Evolutionary conservation across 2,797 vertebrate genomes (phyloP).

Genomic region (Mastacembelus armatus): DNA sequence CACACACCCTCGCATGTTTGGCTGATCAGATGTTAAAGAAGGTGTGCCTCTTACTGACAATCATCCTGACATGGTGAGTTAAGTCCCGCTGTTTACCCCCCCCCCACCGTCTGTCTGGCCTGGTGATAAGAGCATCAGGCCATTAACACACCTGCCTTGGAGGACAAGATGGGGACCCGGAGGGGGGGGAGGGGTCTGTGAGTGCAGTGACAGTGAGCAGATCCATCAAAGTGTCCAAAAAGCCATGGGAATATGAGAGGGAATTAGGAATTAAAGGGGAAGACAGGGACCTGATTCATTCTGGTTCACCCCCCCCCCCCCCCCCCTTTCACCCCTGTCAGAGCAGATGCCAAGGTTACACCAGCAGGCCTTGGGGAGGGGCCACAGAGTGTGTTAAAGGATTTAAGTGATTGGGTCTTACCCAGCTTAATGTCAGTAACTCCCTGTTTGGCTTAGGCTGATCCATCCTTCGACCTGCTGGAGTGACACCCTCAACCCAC

Average conservation of each 20-base stretch:
- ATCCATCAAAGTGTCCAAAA: slow-evolving; percentile 52
- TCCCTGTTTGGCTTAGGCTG: slow-evolving; percentile 70
- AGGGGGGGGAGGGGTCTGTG: neutral
- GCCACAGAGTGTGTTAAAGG: slow-evolving; percentile 65
- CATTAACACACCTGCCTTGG: slow-evolving; percentile 65
- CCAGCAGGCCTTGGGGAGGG: slow-evolving; percentile 21
- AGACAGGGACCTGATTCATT: slow-evolving; percentile 42
- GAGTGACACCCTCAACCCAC: neutral
- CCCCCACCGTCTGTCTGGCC: slow-evolving; percentile 66
- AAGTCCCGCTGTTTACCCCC: slow-evolving; percentile 71
- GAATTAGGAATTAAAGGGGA: slow-evolving; percentile 17
- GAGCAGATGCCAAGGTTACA: slow-evolving; percentile 66
- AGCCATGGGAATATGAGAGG: slow-evolving; percentile 16
- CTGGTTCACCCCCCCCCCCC: slow-evolving; percentile 1
- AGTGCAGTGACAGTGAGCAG: neutral
- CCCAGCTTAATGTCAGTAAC: slow-evolving; percentile 76
- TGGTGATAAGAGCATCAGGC: slow-evolving; percentile 53
- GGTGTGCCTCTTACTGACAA: slow-evolving; percentile 62
- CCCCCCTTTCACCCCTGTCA: slow-evolving; percentile 17
- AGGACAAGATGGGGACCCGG: neutral
- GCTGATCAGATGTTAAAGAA: slow-evolving; percentile 50
- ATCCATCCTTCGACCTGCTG: slow-evolving; percentile 52
- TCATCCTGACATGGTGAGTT: slow-evolving; percentile 70
- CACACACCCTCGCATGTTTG: slow-evolving; percentile 20
- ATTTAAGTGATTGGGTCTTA: slow-evolving; percentile 78